Conservation (phyloP, 2,797 vertebrate genomes). For the Silurus aristotelis region DNA sequence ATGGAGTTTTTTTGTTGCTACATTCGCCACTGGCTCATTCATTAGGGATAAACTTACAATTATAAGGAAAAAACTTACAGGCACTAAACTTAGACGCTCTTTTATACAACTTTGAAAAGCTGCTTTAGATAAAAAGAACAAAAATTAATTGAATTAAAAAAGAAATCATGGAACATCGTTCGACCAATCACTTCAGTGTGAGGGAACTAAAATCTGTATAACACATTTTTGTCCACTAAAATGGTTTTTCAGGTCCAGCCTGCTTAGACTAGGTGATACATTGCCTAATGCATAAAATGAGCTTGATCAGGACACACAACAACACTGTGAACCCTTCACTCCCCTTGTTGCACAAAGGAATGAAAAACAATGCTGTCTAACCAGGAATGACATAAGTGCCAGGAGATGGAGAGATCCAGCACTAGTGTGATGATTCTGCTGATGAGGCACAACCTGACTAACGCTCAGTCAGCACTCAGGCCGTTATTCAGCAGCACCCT, state of each 20-base stretch:
- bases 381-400: slow-evolving; percentile 16
- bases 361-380: slow-evolving; percentile 18
- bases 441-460: slow-evolving; percentile 36
- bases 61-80: too few species aligned
- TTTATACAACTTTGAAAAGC: too few species aligned
- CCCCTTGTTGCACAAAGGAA: background rate
- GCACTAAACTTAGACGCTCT: too few species aligned
- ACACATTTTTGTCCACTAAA: background rate
- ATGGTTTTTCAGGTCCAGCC: background rate
- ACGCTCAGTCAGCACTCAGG: slow-evolving; percentile 42
- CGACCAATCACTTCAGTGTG: background rate
- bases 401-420: slow-evolving; percentile 24
- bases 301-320: too few species aligned
- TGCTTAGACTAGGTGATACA: background rate
- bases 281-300: background rate
- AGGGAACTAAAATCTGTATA: background rate
- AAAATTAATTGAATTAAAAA: too few species aligned
- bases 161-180: background rate
- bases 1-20: too few species aligned
- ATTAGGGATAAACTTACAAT: too few species aligned
- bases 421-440: slow-evolving; percentile 28
- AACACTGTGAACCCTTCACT: background rate
- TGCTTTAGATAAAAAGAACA: too few species aligned
- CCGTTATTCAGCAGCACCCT: slow-evolving; percentile 37
- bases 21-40: too few species aligned